Percentiles rank a stretch among this genome's conserved stretches.
phyloP scores from a whole-genome alignment of 2,797 vertebrate genomes.

The Sorex maritimensis region DNA sequence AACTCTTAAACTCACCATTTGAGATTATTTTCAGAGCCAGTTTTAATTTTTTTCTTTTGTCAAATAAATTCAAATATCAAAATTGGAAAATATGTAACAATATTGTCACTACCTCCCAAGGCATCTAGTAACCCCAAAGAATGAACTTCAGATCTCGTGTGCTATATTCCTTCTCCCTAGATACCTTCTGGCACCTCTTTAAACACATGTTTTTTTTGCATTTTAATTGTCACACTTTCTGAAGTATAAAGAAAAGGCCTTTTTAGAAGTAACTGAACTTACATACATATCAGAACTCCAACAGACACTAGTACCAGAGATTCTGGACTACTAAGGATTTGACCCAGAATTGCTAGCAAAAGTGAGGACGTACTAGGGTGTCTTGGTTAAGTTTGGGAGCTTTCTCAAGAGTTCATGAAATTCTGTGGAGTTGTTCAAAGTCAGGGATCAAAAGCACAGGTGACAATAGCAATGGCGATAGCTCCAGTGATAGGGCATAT shows the following conservation, averaged over 20 bases:
- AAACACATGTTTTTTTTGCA: not conserved
- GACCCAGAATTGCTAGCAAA: not conserved
- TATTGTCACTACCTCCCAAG: slow-evolving; percentile 12
- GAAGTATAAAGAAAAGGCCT: not conserved
- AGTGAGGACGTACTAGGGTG: not conserved
- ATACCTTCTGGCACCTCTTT: not conserved
- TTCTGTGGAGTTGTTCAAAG: not conserved
- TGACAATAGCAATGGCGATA: too few species aligned
- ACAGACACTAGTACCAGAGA: not conserved
- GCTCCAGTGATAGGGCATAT: too few species aligned
- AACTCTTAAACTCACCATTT: slow-evolving; percentile 34
- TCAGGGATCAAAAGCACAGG: not conserved
- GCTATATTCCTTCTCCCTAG: not conserved
- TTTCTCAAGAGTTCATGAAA: not conserved
- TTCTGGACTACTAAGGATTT: not conserved
- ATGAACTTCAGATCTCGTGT: not conserved
- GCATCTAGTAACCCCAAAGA: not conserved
- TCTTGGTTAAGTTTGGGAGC: not conserved
- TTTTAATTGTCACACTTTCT: not conserved
- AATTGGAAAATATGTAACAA: slow-evolving; percentile 37
- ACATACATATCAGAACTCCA: not conserved
- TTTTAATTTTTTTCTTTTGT: slow-evolving; percentile 16
- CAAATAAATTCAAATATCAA: not conserved
- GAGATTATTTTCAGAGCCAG: slow-evolving; percentile 46
- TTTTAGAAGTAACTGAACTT: not conserved